Evolutionary conservation across 2,888 invertebrate genomes (phyloP).

Genomic region (Acrobasis consociella): DNA sequence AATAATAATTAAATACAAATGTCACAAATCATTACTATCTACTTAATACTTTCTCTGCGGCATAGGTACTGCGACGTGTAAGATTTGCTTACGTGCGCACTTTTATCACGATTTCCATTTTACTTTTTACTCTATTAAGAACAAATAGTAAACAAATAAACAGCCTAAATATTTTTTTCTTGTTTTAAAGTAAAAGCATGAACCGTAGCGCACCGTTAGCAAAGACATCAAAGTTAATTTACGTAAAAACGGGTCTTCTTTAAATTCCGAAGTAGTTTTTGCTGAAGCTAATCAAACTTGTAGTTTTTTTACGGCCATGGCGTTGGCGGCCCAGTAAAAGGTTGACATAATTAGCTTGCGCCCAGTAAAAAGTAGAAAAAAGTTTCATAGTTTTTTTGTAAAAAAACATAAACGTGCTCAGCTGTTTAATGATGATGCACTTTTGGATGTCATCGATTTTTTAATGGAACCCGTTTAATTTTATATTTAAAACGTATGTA

Average conservation of each 20-base stretch:
- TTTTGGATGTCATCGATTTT: too few relatives aligned
- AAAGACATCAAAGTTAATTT: constrained; percentile 11
- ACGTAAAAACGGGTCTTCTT: constrained; percentile 2
- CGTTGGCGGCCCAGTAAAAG: constrained; percentile 4
- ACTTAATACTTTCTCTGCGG: too few relatives aligned
- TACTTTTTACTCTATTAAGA: background rate
- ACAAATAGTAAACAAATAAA: background rate
- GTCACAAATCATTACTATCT: too few relatives aligned
- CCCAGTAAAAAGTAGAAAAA: constrained; percentile 7
- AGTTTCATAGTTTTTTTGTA: background rate
- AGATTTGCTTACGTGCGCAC: too few relatives aligned
- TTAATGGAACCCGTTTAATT: too few relatives aligned
- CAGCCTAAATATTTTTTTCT: background rate
- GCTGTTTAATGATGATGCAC: too few relatives aligned
- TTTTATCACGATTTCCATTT: background rate
- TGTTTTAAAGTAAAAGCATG: background rate
- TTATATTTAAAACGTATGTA: too few relatives aligned
- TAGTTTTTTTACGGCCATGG: background rate
- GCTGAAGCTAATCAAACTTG: constrained; percentile 3
- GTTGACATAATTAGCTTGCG: constrained; percentile 15
- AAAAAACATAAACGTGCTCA: background rate
- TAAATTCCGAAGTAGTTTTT: constrained; percentile 9
- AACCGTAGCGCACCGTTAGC: constrained; percentile 1
- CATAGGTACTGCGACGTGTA: too few relatives aligned
- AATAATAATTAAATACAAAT: too few relatives aligned